phyloP scores from a whole-genome alignment of 2,888 invertebrate species.

The Phortica okadai region DNA sequence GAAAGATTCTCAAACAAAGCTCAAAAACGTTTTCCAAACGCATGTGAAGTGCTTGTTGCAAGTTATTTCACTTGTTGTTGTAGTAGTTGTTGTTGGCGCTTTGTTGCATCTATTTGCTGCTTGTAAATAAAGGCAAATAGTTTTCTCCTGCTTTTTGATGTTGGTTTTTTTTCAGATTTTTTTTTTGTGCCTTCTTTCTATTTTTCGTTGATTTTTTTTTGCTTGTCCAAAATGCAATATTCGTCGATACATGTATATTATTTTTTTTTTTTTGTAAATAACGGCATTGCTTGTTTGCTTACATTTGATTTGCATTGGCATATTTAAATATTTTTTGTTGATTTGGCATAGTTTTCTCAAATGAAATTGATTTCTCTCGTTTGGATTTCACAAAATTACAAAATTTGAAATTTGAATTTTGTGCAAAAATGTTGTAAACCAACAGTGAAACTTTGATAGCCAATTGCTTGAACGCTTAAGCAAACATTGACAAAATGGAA shows the following conservation, averaged over 20 bases:
- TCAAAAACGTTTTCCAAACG: constrained; percentile 11
- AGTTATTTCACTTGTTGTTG: background rate
- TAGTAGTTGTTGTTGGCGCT: background rate
- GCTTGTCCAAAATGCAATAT: constrained; percentile 19
- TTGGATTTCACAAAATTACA: background rate
- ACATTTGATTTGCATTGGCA: constrained; percentile 17
- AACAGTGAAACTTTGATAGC: background rate
- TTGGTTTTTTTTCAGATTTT: background rate
- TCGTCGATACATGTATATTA: background rate
- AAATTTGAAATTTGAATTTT: constrained; percentile 1
- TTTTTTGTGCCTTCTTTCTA: constrained; percentile 26
- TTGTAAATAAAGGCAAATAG: background rate
- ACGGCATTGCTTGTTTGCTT: constrained; percentile 21
- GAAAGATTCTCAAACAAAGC: constrained; percentile 32
- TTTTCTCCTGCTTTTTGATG: background rate
- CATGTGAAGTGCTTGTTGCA: constrained; percentile 7
- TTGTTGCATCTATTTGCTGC: constrained; percentile 16
- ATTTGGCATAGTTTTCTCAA: constrained; percentile 24
- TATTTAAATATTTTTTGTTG: constrained; percentile 40
- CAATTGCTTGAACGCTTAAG: background rate
- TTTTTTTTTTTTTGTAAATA: constrained; percentile 8
- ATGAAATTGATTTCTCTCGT: constrained; percentile 9
- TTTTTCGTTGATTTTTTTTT: constrained; percentile 56
- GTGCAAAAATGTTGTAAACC: background rate
- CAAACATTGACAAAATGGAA: background rate